These are phyloP conservation scores for Turnix velox DNA, from an alignment of 2,113 vertebrate species.

Conservation along the genomic window DNA sequence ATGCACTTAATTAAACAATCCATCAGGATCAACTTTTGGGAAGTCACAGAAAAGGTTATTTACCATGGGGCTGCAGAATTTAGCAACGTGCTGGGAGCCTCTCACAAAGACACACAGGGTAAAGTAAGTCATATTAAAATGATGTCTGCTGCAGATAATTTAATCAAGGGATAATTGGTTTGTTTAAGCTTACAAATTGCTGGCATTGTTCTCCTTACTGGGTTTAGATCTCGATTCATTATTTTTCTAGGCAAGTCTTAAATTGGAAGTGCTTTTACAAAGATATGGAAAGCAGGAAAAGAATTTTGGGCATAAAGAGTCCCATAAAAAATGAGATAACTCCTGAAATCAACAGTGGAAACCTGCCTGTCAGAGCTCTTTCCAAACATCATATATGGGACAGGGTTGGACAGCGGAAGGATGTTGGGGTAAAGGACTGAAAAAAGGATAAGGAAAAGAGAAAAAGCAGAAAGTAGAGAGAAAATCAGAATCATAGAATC, in stretches of 20 bases:
- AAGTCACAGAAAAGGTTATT: not conserved
- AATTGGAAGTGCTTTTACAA: not conserved
- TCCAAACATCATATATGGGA: fast-evolving
- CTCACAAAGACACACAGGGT: not conserved
- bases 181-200: not conserved
- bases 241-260: not conserved
- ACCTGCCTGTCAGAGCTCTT: not conserved
- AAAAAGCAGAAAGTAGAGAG: not conserved
- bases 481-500: too few species aligned
- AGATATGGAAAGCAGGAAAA: not conserved
- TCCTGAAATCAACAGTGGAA: not conserved
- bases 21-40: not conserved
- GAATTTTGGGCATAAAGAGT: not conserved
- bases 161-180: not conserved
- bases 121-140: not conserved
- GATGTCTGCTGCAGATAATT: not conserved
- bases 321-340: not conserved
- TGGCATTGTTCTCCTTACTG: not conserved
- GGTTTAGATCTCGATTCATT: not conserved
- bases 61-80: not conserved
- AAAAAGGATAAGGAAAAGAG: not conserved
- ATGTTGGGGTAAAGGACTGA: not conserved
- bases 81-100: not conserved
- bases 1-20: conserved; percentile 43
- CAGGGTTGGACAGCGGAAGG: not conserved